phyloP scores from a whole-genome alignment of 2,888 invertebrate genomes.

The Loripinus fragilis region DNA sequence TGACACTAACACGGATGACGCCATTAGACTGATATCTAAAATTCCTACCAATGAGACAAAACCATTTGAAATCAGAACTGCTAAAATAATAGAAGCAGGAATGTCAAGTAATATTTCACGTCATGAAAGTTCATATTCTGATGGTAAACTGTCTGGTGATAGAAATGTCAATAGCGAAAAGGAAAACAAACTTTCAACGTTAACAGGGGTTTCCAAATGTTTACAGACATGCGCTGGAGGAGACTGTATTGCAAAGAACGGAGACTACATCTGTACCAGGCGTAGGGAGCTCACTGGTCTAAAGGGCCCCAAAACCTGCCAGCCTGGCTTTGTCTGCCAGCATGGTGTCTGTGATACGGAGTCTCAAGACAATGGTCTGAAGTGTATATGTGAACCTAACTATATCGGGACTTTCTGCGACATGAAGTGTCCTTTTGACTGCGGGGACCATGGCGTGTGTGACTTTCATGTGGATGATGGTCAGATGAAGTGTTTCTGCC shows the following conservation, averaged over 20 bases:
- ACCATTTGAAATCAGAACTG: neutral
- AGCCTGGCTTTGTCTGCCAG: conserved; percentile 53
- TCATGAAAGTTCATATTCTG: neutral
- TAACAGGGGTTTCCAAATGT: conserved; percentile 4
- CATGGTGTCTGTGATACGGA: conserved; percentile 54
- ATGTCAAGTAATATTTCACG: neutral
- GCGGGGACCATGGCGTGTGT: conserved; percentile 62
- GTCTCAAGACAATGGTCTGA: conserved; percentile 29
- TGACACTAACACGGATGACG: neutral
- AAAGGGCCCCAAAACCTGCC: conserved; percentile 28
- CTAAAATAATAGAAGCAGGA: neutral
- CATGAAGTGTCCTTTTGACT: conserved; percentile 57
- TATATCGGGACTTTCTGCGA: conserved; percentile 63
- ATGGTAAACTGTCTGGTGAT: neutral
- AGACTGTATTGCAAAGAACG: conserved; percentile 47
- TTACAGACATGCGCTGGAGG: conserved; percentile 34
- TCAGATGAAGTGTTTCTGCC: conserved; percentile 53
- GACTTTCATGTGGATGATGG: conserved; percentile 34
- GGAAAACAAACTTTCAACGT: neutral
- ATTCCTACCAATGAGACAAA: neutral
- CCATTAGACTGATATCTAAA: neutral
- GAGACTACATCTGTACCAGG: conserved; percentile 42
- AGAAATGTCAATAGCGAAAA: neutral
- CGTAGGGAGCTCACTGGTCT: conserved; percentile 23
- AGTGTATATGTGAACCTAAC: conserved; percentile 63